Base-by-base conservation (phyloP, 2,797 vertebrate species). In the Podargus strigoides region DNA sequence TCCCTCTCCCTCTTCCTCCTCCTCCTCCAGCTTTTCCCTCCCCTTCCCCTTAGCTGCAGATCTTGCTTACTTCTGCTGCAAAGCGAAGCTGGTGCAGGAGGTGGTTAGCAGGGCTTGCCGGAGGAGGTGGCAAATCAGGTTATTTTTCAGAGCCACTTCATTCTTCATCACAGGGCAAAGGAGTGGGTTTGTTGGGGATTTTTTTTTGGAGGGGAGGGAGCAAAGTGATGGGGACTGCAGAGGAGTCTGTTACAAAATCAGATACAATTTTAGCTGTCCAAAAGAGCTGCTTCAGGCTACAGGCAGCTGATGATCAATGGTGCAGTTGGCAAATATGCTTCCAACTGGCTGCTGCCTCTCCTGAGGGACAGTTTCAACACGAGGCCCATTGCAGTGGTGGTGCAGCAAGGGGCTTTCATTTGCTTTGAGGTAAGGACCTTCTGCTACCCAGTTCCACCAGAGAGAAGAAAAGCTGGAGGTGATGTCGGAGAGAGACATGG, bases 221-320 rank as follows among this genome's bases (percentile, higher is more conserved):
- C 53, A 72, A 85, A 64, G 32, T 18, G 39, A 59, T 76, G 58
- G 55, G 24, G 55, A 56, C 39, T 79, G 75, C 77, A 95, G 66
- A 90, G 74, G 74, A 89, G 78, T 69, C 74, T 88, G 77, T 94
- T 90, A 95, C 41, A 91, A 92, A 96, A 89, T 41, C 81, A 89
- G 58, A 73, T 58, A 63, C 2, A 0, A 84, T 82, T 95, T 93
- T 77, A 89, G 67, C 55, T n/a, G 36, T 76, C 67, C 16, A 3
- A 70, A 90, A 94, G 74, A 59, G 67, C 50, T 89, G 55, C 86
- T 90, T 89, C 50, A 73, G 75, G 67, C 74, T 87, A 64, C 32
- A 4, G 30, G 47, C 59, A 94, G 70, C 50, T 73, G 78, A 89
- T 66, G 59, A 96, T 87, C 80, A 69, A 12, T 66, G 69, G 20